phyloP scores from a whole-genome alignment of 2,888 invertebrate genomes.

The Cecidostiba fungosa region DNA sequence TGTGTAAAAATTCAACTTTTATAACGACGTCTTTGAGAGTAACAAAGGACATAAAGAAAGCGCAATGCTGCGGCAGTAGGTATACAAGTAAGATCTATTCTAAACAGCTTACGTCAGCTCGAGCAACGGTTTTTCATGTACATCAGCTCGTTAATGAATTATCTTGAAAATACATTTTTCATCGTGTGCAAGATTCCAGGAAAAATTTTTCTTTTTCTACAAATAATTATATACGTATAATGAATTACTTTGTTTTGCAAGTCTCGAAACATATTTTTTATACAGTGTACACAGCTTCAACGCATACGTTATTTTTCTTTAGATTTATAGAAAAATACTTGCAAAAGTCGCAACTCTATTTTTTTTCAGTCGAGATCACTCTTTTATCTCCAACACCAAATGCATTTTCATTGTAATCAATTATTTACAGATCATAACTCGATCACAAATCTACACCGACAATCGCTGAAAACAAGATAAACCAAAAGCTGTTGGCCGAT shows the following conservation, averaged over 20 bases:
- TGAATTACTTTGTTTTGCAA: not conserved
- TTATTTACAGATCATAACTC: too few relatives aligned
- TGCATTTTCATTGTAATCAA: not conserved
- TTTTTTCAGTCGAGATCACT: not conserved
- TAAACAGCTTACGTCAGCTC: conserved; percentile 11
- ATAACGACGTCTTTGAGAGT: not conserved
- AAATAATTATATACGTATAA: not conserved
- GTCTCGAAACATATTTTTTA: too few relatives aligned
- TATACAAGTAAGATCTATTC: not conserved
- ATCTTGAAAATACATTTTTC: conserved; percentile 3
- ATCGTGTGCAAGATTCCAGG: not conserved
- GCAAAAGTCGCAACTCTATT: too few relatives aligned
- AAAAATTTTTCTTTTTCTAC: not conserved
- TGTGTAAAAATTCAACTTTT: not conserved
- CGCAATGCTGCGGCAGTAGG: not conserved
- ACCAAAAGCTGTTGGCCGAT: not conserved
- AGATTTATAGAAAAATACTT: too few relatives aligned
- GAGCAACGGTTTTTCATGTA: not conserved
- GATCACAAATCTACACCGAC: not conserved
- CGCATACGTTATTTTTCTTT: not conserved
- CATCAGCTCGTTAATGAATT: not conserved
- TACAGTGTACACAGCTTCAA: not conserved
- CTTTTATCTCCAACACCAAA: not conserved
- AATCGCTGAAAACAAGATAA: not conserved
- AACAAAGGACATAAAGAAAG: not conserved